These are phyloP conservation scores for Rhinella marina DNA, from an alignment of 2,797 vertebrate species.

Conservation along the genomic window DNA sequence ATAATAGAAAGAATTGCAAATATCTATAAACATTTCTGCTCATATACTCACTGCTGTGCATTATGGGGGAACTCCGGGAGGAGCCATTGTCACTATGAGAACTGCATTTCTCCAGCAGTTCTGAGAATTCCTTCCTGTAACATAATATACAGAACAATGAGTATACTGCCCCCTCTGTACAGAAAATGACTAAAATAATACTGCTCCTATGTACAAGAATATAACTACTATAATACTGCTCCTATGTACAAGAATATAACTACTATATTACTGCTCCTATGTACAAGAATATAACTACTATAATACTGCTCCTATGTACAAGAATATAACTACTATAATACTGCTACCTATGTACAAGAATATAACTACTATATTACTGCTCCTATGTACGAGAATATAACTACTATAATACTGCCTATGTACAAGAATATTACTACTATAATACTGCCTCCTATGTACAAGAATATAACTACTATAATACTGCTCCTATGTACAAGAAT, in stretches of 20 bases:
- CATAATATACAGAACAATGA: background rate
- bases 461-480: slow-evolving; percentile 16
- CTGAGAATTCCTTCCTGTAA: slow-evolving; percentile 86
- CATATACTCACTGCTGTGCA: slow-evolving; percentile 74
- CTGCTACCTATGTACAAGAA: background rate
- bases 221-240: background rate
- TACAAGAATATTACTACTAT: slow-evolving; percentile 7
- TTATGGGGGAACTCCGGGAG: slow-evolving; percentile 82
- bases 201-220: background rate
- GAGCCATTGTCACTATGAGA: slow-evolving; percentile 86
- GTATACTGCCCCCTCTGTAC: background rate
- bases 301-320: background rate
- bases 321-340: slow-evolving; percentile 12
- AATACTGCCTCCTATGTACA: background rate
- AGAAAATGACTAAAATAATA: slow-evolving; percentile 7
- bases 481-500: background rate
- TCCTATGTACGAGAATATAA: background rate
- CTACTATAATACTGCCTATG: slow-evolving; percentile 13
- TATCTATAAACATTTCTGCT: slow-evolving; percentile 4
- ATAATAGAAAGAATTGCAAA: background rate
- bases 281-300: slow-evolving; percentile 13
- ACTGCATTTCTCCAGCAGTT: slow-evolving; percentile 87
- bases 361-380: slow-evolving; percentile 14
- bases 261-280: background rate
- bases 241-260: background rate